Percentiles rank a stretch among this genome's conserved stretches.
Conservation (phyloP, 2,888 invertebrate genomes). For the Aphodius granarius region DNA sequence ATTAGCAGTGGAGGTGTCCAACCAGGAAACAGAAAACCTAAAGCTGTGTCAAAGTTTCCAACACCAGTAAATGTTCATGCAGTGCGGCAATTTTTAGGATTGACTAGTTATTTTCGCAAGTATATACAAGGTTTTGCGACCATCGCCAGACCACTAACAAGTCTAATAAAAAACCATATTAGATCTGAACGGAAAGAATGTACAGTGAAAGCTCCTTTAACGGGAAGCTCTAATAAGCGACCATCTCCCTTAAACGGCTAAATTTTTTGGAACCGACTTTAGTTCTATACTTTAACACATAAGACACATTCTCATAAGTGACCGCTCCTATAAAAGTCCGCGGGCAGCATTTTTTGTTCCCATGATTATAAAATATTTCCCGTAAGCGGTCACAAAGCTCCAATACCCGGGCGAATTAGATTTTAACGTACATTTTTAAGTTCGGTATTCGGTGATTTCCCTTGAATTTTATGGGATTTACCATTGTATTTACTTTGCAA, state of each 20-base stretch:
- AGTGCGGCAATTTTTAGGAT: constrained; percentile 30
- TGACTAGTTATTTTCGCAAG: constrained; percentile 35
- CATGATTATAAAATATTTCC: too few relatives aligned
- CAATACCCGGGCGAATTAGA: too few relatives aligned
- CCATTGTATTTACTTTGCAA: background rate
- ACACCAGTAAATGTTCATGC: constrained; percentile 4
- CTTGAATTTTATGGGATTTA: background rate
- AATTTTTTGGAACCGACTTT: too few relatives aligned
- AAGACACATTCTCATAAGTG: too few relatives aligned
- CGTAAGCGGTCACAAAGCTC: too few relatives aligned
- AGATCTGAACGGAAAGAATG: too few relatives aligned
- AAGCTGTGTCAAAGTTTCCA: background rate
- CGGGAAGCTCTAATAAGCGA: too few relatives aligned
- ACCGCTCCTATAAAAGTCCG: too few relatives aligned
- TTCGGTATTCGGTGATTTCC: background rate
- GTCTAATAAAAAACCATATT: constrained; percentile 15
- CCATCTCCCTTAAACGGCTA: too few relatives aligned
- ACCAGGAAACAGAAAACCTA: constrained; percentile 6
- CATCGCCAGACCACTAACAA: constrained; percentile 33
- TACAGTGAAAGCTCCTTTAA: too few relatives aligned
- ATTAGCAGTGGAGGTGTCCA: constrained; percentile 5
- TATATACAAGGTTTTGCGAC: constrained; percentile 34
- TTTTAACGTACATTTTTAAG: background rate
- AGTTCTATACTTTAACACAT: too few relatives aligned
- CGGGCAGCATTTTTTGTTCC: too few relatives aligned